These are phyloP conservation scores for Eriocheir sinensis DNA, from an alignment of 1,140 invertebrate species.

Conservation along the genomic window DNA sequence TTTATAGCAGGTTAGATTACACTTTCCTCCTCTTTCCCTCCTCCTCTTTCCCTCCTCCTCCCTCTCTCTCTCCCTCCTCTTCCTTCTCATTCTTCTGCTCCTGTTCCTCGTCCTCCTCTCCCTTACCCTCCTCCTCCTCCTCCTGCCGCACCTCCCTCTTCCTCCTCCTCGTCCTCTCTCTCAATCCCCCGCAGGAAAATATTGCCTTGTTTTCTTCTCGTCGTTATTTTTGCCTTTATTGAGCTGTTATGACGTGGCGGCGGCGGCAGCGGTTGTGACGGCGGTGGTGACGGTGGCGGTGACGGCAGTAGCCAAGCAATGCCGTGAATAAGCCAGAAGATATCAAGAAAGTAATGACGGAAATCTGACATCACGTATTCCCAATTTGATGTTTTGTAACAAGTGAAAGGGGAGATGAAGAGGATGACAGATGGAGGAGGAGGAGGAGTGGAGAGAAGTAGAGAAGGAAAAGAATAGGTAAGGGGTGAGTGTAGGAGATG, in stretches of 20 bases:
- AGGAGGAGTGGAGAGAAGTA: background rate
- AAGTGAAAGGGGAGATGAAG: too few relatives aligned
- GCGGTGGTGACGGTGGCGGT: too few relatives aligned
- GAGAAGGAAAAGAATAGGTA: too few relatives aligned
- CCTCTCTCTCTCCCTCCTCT: slow-evolving; percentile 8
- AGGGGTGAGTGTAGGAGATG: too few relatives aligned
- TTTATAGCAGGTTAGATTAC: background rate
- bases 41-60: background rate
- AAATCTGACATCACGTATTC: too few relatives aligned
- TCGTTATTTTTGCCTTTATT: slow-evolving; percentile 26
- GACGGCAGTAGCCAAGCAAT: too few relatives aligned
- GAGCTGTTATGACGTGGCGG: background rate
- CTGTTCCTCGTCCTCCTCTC: background rate
- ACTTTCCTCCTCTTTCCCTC: background rate
- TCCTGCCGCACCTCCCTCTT: background rate
- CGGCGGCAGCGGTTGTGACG: too few relatives aligned
- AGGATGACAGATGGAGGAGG: background rate
- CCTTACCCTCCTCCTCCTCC: background rate
- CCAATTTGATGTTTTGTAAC: too few relatives aligned
- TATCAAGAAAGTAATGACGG: background rate
- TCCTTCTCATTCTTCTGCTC: background rate
- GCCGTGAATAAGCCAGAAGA: background rate
- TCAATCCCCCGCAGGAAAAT: background rate
- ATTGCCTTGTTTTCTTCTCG: slow-evolving; percentile 3
- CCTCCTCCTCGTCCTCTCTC: background rate